Evolutionary conservation across 2,797 vertebrate genomes (phyloP), one percentile per base, ranked within the genome.

Genomic region (Diplodus sargus): DNA sequence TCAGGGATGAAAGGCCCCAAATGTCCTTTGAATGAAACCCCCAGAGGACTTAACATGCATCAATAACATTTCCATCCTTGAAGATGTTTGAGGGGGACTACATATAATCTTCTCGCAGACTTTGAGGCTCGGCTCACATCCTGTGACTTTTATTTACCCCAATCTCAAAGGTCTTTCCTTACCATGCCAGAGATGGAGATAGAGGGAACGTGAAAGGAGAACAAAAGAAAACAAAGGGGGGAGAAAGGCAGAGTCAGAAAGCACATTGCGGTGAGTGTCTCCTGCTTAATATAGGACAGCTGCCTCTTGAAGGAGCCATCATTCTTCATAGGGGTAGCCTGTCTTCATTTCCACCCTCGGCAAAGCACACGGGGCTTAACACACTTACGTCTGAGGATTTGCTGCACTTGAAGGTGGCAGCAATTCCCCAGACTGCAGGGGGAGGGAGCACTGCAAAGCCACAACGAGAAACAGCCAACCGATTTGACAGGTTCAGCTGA

Each of bases 1-100:
- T 93, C 89, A 90, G 83, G 87, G 88, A 94, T 94, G 86, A 94
- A 94, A 94, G 89, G 62, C 84, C 78, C 88, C 78, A 90, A 91
- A 93, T 85, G 91, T 91, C 91, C 90, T 95, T 93, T 93, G 92
- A 93, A 92, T 89, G 90, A 92, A 91, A 83, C 75, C 90, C 91
- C 91, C 83, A 54, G 72, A 93, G 92, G 92, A 92, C 89, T 92
- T 91, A 87, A 93, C 84, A 90, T 93, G 91, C 92, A 93, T 93
- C 93, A 90, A 91, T 90, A 93, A 93, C 92, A 91, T 92, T 90
- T 93, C 89, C 86, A 90, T 92, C 90, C 87, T 89, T 88, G 86
- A 90, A 93, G 87, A 87, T 81, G 86, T 91, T 93, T 91, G 86
- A 91, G 83, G 85, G 84, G 85, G 86, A 75, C 86, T 86, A 82